Conservation (phyloP, 2,888 invertebrate species). For the Biston betularia region DNA sequence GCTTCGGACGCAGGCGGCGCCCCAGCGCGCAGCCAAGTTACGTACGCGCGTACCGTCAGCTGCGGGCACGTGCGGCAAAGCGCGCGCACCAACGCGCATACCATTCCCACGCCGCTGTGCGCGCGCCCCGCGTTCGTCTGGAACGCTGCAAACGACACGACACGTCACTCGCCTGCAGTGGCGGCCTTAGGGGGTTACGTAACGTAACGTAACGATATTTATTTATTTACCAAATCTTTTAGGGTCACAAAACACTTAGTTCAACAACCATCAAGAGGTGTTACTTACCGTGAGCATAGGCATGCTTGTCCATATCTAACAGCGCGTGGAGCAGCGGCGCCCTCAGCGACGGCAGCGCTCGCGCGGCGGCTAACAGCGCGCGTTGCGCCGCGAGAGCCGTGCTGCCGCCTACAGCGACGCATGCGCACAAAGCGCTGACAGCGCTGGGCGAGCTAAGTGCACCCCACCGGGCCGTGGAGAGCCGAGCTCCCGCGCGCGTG, state of each 20-base stretch:
- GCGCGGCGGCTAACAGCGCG: conserved; percentile 50
- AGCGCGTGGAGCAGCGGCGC: conserved; percentile 61
- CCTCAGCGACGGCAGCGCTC: conserved; percentile 57
- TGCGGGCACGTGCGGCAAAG: conserved; percentile 88
- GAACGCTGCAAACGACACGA: conserved; percentile 59
- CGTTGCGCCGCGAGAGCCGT: conserved; percentile 55
- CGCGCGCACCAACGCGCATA: conserved; percentile 93
- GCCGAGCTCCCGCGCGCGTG: conserved; percentile 77
- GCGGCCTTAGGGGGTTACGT: too few relatives aligned
- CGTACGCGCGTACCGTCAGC: conserved; percentile 88
- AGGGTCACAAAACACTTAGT: too few relatives aligned
- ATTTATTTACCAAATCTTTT: too few relatives aligned
- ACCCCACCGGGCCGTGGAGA: conserved; percentile 62
- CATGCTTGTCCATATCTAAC: conserved; percentile 70
- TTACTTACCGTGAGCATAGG: conserved; percentile 67
- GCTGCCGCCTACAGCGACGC: conserved; percentile 44
- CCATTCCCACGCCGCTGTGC: conserved; percentile 80
- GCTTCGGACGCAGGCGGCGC: conserved; percentile 75
- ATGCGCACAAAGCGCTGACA: conserved; percentile 56
- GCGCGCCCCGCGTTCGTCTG: conserved; percentile 52
- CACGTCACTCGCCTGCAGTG: not conserved
- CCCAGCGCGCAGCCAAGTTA: conserved; percentile 90
- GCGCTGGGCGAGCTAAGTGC: conserved; percentile 54
- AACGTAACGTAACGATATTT: too few relatives aligned
- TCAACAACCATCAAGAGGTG: not conserved